A percentile compares a stretch with the other conserved stretches of the same genome.
These are phyloP conservation scores for Parapristionchus giblindavisi DNA, from an alignment of 2,888 invertebrate species.

Conservation along the genomic window DNA sequence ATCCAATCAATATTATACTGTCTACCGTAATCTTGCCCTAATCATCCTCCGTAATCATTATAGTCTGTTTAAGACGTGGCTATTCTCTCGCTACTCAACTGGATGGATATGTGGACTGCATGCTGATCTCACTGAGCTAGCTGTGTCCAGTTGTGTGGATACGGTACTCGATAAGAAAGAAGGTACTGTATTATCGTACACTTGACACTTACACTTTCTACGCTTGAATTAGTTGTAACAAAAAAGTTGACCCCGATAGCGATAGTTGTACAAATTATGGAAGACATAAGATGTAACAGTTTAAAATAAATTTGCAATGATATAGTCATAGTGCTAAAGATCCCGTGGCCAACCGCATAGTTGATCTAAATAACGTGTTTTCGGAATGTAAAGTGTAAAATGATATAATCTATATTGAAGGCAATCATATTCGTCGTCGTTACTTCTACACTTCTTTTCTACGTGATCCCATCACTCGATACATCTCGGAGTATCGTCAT, in stretches of 20 bases:
- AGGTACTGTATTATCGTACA: conserved; percentile 45
- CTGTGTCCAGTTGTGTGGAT: conserved; percentile 84
- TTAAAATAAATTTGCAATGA: neutral
- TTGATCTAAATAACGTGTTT: too few species aligned
- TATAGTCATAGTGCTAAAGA: too few species aligned
- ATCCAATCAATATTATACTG: too few species aligned
- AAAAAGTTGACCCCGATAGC: too few species aligned
- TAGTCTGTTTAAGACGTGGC: conserved; percentile 81
- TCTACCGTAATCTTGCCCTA: too few species aligned
- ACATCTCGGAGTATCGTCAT: conserved; percentile 94
- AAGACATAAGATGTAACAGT: too few species aligned
- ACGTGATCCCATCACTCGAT: conserved; percentile 90
- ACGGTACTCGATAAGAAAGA: conserved; percentile 89
- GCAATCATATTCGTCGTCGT: conserved; percentile 72
- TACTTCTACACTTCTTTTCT: conserved; percentile 96
- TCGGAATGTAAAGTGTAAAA: neutral
- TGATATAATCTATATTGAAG: conserved; percentile 52
- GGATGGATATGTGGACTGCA: conserved; percentile 94
- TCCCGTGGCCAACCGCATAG: too few species aligned
- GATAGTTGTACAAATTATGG: too few species aligned
- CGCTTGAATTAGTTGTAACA: neutral
- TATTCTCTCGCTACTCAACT: conserved; percentile 94
- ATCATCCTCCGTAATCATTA: too few species aligned
- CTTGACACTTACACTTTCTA: too few species aligned
- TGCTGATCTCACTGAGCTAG: conserved; percentile 91